A percentile compares a stretch with the other conserved stretches of the same genome.
phyloP scores from a whole-genome alignment of 2,113 vertebrate genomes.

The Hyperopisus bebe region DNA sequence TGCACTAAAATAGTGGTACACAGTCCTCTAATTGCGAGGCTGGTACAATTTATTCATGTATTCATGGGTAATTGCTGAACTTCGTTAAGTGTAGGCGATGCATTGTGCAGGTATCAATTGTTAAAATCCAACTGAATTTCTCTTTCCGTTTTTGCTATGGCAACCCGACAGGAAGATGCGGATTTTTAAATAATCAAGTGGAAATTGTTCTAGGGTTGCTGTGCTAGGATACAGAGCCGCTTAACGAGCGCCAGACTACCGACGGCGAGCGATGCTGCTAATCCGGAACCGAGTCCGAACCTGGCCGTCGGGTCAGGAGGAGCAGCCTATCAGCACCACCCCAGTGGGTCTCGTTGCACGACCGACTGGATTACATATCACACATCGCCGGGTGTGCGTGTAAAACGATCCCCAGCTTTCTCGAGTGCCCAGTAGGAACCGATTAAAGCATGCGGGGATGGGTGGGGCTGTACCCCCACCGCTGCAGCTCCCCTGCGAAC shows the following conservation, averaged over 20 bases:
- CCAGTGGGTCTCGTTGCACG: not conserved
- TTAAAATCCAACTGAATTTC: slow-evolving; percentile 4
- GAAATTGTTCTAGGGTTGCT: not conserved
- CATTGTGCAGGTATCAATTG: not conserved
- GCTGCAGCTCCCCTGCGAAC: not conserved
- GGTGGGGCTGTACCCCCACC: not conserved
- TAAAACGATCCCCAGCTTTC: not conserved
- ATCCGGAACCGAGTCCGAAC: not conserved
- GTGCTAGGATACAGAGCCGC: not conserved
- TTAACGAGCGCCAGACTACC: not conserved
- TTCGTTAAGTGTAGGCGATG: not conserved
- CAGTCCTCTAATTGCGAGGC: not conserved
- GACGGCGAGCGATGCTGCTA: not conserved
- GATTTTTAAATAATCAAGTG: not conserved
- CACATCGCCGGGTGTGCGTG: not conserved
- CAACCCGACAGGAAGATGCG: not conserved
- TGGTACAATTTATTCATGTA: slow-evolving; percentile 2
- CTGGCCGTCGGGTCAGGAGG: not conserved
- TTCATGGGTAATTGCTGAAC: not conserved
- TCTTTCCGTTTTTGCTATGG: not conserved
- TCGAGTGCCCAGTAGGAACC: not conserved
- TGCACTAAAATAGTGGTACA: not conserved
- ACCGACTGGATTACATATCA: not conserved
- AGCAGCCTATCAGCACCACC: not conserved
- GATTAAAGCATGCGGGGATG: not conserved